A percentile compares a stretch with the other conserved stretches of the same genome.
Evolutionary conservation across 2,113 vertebrate species (phyloP).

Genomic region (Plecturocebus donacophilus): DNA sequence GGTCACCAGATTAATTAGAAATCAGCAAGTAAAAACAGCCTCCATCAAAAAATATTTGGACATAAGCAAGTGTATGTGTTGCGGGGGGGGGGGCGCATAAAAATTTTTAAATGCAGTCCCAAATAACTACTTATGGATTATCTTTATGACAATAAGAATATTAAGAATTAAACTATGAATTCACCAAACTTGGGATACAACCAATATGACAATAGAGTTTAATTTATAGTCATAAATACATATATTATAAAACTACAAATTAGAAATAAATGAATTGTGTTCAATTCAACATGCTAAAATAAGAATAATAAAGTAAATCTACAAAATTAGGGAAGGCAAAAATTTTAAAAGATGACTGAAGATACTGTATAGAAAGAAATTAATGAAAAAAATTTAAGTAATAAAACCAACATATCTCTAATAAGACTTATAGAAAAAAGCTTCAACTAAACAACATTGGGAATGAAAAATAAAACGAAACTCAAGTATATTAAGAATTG

Average conservation of each 20-base stretch:
- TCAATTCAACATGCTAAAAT: not conserved
- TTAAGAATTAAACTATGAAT: not conserved
- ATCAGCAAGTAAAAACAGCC: not conserved
- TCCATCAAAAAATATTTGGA: not conserved
- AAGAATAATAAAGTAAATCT: conserved; percentile 20
- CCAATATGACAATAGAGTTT: not conserved
- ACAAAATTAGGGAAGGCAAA: not conserved
- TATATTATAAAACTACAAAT: not conserved
- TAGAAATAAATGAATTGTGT: not conserved
- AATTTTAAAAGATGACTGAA: not conserved
- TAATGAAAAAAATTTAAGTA: not conserved
- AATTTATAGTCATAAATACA: not conserved
- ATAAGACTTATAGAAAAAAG: not conserved
- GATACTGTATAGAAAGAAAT: not conserved
- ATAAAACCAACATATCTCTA: not conserved
- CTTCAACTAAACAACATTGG: not conserved
- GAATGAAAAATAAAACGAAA: not conserved
- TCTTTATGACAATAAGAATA: not conserved
- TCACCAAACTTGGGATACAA: not conserved
- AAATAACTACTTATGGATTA: not conserved
- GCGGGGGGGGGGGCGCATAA: too few relatives aligned
- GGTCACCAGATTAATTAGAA: not conserved
- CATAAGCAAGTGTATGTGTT: not conserved
- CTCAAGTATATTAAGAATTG: not conserved
- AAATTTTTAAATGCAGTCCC: not conserved